Percentiles rank a stretch among this genome's conserved stretches.
These are phyloP conservation scores for Arrhopalites spinosus DNA, from an alignment of 2,888 invertebrate species.

Conservation along the genomic window DNA sequence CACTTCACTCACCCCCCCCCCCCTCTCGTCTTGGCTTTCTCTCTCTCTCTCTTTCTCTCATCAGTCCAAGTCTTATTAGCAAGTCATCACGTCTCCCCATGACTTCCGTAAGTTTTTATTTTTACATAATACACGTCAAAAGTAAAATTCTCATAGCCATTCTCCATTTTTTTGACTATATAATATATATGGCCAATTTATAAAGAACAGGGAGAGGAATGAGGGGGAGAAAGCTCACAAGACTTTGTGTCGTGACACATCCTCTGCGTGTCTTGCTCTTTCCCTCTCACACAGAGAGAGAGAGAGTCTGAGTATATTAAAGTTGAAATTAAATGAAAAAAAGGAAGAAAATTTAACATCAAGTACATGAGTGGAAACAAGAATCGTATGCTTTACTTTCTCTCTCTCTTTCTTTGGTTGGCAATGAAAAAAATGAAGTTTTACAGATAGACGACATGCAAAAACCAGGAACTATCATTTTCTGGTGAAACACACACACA, in stretches of 20 bases:
- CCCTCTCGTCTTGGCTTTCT: conserved; percentile 2
- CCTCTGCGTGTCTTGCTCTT: conserved; percentile 3
- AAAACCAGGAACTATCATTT: neutral
- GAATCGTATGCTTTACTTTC: neutral
- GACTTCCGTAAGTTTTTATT: conserved; percentile 13
- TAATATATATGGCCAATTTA: conserved; percentile 1
- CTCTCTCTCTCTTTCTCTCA: conserved; percentile 7
- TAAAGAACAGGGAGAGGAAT: too few species aligned
- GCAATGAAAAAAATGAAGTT: neutral
- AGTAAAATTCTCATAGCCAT: conserved; percentile 28
- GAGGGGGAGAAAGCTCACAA: too few species aligned
- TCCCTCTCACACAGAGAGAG: neutral
- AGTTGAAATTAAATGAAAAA: too few species aligned
- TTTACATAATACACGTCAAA: conserved; percentile 36
- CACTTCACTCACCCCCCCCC: conserved; percentile 13
- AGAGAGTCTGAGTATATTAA: too few species aligned
- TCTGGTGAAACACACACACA: neutral
- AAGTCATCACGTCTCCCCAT: conserved; percentile 24
- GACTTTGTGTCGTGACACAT: neutral
- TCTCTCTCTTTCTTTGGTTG: too few species aligned
- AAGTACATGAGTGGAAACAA: too few species aligned
- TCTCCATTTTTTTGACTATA: neutral
- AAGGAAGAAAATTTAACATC: too few species aligned
- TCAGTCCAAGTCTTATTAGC: conserved; percentile 22
- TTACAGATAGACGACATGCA: neutral